Base-by-base conservation (phyloP, 2,113 vertebrate genomes). In the Sinocyclocheilus anshuiensis region DNA sequence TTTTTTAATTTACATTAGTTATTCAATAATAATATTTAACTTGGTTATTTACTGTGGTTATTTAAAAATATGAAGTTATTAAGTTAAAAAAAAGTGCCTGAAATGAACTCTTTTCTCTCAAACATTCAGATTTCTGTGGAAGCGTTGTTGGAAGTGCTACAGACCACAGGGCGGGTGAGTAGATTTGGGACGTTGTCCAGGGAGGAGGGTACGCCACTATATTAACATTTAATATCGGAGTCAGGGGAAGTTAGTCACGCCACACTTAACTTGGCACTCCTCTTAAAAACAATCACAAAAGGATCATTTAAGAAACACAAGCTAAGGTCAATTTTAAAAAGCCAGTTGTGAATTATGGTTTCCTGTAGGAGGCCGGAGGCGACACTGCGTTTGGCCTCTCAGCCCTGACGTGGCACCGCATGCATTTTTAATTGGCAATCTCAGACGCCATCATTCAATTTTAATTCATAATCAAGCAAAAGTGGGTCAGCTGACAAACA, bases 401-500 rank as follows among this genome's bases (percentile, higher is more conserved):
- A 59, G 88, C 86, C 80, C 77, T n/a, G 86, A 77, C 90, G 86
- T n/a, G 88, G 90, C 90, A 81, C 87, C 18, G 36, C 88, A 92
- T 93, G 87, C 90, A 95, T 94, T 89, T 93, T 94, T 94, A 90
- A 94, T 93, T 86, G 85, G 84, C 84, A 80, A 86, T 92, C 90
- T 91, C 87, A 91, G 90, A 90, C 90, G 78, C 89, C 88, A 78
- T 95, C 94, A 95, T 94, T 92, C 92, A 94, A 94, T 92, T 94
- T 95, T 94, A 94, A 95, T 94, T 93, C 92, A 92, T 93, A 94
- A 94, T 93, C 91, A 90, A 83, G 92, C 89, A 92, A 93, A 95
- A 95, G 93, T 94, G 94, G 94, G 94, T 94, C 94, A 93, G 91
- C 93, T 92, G 91, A 93, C 93, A 94, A 93, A 94, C 92, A 93